phyloP scores from a whole-genome alignment of 1,140 invertebrate species.

The Leptoteleia sp. region DNA sequence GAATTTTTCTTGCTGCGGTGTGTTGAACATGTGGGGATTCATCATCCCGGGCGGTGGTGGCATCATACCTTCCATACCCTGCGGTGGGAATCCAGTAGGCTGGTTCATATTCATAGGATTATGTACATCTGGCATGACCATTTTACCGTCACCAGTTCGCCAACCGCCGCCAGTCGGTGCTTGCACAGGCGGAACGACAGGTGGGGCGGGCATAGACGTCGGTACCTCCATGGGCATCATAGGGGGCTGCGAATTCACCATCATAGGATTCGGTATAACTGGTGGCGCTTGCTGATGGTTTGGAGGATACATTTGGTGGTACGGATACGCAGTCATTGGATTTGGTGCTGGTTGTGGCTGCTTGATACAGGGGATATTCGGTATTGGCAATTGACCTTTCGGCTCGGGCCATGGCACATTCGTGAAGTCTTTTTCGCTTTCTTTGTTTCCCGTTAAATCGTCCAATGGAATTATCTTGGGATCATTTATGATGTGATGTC shows the following conservation, averaged over 20 bases:
- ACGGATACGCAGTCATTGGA: constrained; percentile 68
- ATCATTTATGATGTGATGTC: constrained; percentile 86
- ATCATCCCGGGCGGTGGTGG: constrained; percentile 76
- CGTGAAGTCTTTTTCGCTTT: constrained; percentile 89
- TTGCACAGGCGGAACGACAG: constrained; percentile 66
- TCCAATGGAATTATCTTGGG: constrained; percentile 93
- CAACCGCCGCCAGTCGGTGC: constrained; percentile 74
- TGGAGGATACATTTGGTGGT: constrained; percentile 50
- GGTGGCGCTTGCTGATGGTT: constrained; percentile 65
- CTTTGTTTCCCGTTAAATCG: constrained; percentile 90
- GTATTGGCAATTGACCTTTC: constrained; percentile 81
- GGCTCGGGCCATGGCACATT: constrained; percentile 90
- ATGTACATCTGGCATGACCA: constrained; percentile 77
- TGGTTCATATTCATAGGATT: constrained; percentile 73
- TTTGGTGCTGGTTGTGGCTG: constrained; percentile 6
- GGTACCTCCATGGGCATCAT: constrained; percentile 74
- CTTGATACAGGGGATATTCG: constrained; percentile 59
- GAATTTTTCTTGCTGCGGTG: constrained; percentile 71
- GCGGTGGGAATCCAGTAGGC: constrained; percentile 64
- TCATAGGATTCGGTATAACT: constrained; percentile 66
- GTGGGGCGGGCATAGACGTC: constrained; percentile 15
- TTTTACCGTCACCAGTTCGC: constrained; percentile 81
- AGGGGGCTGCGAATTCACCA: constrained; percentile 50
- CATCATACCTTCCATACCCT: constrained; percentile 77
- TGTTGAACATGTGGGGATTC: constrained; percentile 82